A percentile compares a stretch with the other conserved stretches of the same genome.
Conservation (phyloP, 64 coral and sea anemone genomes). For the Pocillopora verrucosa region DNA sequence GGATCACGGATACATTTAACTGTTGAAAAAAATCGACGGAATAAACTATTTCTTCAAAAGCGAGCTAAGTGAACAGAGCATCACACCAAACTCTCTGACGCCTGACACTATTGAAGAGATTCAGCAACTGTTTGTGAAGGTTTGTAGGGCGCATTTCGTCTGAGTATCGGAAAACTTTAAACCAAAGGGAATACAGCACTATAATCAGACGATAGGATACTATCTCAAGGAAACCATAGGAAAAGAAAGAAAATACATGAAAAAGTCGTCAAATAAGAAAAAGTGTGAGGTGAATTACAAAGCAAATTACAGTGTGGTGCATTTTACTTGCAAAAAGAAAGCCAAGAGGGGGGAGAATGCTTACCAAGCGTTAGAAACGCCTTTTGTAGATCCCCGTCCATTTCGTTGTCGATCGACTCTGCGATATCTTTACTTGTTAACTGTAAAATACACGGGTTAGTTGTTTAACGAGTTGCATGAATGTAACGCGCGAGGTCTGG, state of each 20-base stretch:
- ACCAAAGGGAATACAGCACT: background rate
- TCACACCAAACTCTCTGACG: background rate
- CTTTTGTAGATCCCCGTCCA: constrained; percentile 89
- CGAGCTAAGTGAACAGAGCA: background rate
- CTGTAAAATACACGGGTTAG: constrained; percentile 27
- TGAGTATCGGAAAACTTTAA: too few species aligned
- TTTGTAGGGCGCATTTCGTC: too few species aligned
- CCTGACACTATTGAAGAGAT: too few species aligned
- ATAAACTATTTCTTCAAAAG: background rate
- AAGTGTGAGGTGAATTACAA: too few species aligned
- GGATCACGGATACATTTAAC: constrained; percentile 76
- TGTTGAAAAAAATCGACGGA: constrained; percentile 27
- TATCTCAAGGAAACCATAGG: background rate
- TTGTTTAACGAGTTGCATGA: background rate
- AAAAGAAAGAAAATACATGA: too few species aligned
- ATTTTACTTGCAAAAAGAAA: too few species aligned
- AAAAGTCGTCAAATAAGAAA: too few species aligned
- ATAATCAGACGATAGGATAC: too few species aligned
- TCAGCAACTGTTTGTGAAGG: too few species aligned
- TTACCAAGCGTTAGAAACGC: constrained; percentile 78
- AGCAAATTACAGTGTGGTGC: too few species aligned
- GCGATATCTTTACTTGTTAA: constrained; percentile 69
- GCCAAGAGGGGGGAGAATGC: background rate
- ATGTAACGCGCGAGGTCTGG: too few species aligned
- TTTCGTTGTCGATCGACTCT: constrained; percentile 77